Conservation (phyloP, 2,888 invertebrate species). For the Luperina testacea region DNA sequence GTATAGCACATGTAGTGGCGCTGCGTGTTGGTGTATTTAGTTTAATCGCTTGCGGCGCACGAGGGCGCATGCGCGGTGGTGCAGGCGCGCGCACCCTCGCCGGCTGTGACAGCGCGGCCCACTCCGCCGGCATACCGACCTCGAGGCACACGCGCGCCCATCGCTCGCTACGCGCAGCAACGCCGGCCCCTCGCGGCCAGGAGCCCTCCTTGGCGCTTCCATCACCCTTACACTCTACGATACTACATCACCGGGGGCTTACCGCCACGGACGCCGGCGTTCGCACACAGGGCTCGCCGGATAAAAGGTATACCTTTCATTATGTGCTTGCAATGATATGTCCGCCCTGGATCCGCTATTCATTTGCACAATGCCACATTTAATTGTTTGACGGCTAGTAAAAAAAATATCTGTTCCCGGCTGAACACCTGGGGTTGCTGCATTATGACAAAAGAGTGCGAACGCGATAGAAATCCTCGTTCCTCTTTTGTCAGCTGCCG, state of each 20-base stretch:
- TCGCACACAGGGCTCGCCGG: conserved; percentile 84
- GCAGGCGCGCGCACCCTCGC: conserved; percentile 81
- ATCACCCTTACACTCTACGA: conserved; percentile 75
- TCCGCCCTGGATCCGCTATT: conserved; percentile 77
- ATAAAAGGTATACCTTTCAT: conserved; percentile 83
- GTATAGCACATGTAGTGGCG: conserved; percentile 72
- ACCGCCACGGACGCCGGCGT: conserved; percentile 85
- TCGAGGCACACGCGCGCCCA: conserved; percentile 85
- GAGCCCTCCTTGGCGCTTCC: conserved; percentile 87
- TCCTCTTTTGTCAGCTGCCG: conserved; percentile 68
- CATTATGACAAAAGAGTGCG: conserved; percentile 76
- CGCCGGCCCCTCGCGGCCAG: conserved; percentile 89
- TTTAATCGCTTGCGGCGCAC: conserved; percentile 64
- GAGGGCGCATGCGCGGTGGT: conserved; percentile 83
- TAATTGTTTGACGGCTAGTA: conserved; percentile 67
- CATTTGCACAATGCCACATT: conserved; percentile 76
- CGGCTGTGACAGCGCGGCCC: conserved; percentile 78
- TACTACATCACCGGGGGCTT: conserved; percentile 77
- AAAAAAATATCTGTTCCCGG: conserved; percentile 65
- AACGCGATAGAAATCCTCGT: conserved; percentile 60
- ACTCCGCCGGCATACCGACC: conserved; percentile 88
- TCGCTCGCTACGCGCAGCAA: conserved; percentile 85
- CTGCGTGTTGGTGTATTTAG: conserved; percentile 70
- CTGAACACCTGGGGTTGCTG: conserved; percentile 71
- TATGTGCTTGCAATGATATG: conserved; percentile 73